phyloP scores from a whole-genome alignment of 2,797 vertebrate species.

The Onychomys torridus region DNA sequence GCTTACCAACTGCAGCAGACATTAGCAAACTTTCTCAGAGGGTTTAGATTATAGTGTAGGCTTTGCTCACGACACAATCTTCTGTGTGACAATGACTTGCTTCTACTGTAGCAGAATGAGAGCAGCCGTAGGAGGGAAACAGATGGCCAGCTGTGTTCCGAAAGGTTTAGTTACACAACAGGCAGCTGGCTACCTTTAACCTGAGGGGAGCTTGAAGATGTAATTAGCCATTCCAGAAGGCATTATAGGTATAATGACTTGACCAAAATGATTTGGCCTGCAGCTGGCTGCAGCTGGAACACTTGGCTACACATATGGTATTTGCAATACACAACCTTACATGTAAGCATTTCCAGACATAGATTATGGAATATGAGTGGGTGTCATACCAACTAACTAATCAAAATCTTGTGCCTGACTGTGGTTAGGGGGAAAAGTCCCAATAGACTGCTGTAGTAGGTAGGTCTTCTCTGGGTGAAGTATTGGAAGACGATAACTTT shows the following conservation, averaged over 20 bases:
- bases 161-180: conserved; percentile 41
- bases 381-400: not conserved
- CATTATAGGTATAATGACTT: not conserved
- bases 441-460: not conserved
- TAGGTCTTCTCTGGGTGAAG: not conserved
- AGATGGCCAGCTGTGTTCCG: not conserved
- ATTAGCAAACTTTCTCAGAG: not conserved
- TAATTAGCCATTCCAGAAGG: conserved; percentile 18
- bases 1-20: not conserved
- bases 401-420: not conserved
- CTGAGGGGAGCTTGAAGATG: not conserved
- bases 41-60: not conserved
- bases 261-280: not conserved
- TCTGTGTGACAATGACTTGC: not conserved
- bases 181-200: not conserved
- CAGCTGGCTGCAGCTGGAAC: not conserved
- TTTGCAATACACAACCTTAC: not conserved
- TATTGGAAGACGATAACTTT: not conserved
- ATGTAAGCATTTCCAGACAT: not conserved
- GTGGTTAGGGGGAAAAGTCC: not conserved
- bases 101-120: not conserved
- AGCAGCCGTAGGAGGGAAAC: not conserved
- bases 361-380: not conserved
- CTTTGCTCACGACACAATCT: not conserved
- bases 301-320: not conserved